Conservation (phyloP, 2,888 invertebrate genomes). For the Acleris emargana region DNA sequence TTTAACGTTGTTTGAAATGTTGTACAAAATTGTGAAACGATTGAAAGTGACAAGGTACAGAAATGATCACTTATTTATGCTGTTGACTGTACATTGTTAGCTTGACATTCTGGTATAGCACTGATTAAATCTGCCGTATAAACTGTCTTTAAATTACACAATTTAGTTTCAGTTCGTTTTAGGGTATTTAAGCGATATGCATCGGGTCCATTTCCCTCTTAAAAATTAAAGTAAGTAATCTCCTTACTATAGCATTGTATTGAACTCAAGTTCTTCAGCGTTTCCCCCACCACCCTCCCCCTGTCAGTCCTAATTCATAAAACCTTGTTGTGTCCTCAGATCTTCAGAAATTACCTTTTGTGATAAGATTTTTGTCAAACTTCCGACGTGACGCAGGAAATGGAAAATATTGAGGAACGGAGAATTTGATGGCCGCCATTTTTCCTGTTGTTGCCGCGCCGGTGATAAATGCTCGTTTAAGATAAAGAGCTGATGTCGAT, state of each 20-base stretch:
- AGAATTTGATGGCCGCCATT: slow-evolving; percentile 3
- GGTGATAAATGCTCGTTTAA: slow-evolving; percentile 15
- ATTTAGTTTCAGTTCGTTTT: too few species aligned
- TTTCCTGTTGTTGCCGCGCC: slow-evolving; percentile 8
- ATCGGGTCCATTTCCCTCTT: too few species aligned
- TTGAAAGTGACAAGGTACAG: too few species aligned
- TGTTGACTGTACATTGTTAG: too few species aligned
- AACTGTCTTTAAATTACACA: too few species aligned
- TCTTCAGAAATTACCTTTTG: slow-evolving; percentile 54
- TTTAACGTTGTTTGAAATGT: too few species aligned
- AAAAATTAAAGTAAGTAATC: too few species aligned
- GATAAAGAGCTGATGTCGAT: not conserved
- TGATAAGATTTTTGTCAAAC: slow-evolving; percentile 42
- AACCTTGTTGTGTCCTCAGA: slow-evolving; percentile 50
- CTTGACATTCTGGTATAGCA: too few species aligned
- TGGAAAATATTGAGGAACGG: slow-evolving; percentile 39
- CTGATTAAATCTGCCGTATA: too few species aligned
- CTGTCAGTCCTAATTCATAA: slow-evolving; percentile 41
- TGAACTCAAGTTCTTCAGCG: not conserved
- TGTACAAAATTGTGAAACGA: too few species aligned
- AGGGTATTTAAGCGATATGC: too few species aligned
- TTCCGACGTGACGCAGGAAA: slow-evolving; percentile 45
- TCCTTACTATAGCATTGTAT: not conserved
- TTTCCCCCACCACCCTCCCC: slow-evolving; percentile 1
- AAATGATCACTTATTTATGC: too few species aligned